Conservation (phyloP, 2,113 vertebrate genomes). For the Ramphastos sulfuratus region DNA sequence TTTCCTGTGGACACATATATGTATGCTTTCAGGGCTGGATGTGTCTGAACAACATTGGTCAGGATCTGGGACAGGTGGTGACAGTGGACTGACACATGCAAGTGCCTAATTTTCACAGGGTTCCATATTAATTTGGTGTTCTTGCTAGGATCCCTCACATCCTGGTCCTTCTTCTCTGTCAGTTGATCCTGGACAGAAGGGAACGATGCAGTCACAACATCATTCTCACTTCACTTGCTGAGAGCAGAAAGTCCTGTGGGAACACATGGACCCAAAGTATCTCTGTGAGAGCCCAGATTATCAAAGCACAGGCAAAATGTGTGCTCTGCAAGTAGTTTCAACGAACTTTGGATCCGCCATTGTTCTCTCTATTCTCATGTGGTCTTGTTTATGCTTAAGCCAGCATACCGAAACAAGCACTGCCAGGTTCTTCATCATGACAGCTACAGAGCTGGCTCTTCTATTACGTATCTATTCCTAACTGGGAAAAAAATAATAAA, state of each 20-base stretch:
- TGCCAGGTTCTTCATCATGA: constrained; percentile 56
- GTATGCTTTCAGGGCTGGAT: not conserved
- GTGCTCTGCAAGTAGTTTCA: not conserved
- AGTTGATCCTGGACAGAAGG: not conserved
- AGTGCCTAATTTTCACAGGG: not conserved
- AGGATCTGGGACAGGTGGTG: not conserved
- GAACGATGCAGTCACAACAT: not conserved
- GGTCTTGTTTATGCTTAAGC: constrained; percentile 62
- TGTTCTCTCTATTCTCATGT: constrained; percentile 36
- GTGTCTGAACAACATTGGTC: not conserved
- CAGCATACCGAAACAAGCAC: constrained; percentile 56
- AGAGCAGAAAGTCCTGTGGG: not conserved
- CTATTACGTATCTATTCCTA: constrained; percentile 59
- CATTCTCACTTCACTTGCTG: not conserved
- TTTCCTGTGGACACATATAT: not conserved
- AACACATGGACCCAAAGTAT: accelerated
- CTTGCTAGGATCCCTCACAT: not conserved
- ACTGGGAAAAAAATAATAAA: not conserved
- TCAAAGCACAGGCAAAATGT: not conserved
- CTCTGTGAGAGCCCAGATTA: not conserved
- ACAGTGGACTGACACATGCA: not conserved
- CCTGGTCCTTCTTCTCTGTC: not conserved
- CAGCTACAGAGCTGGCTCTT: constrained; percentile 33
- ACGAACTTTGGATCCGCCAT: constrained; percentile 15
- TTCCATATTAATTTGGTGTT: not conserved